These are phyloP conservation scores for Tachystola acroxantha DNA, from an alignment of 2,888 invertebrate genomes.

Conservation along the genomic window DNA sequence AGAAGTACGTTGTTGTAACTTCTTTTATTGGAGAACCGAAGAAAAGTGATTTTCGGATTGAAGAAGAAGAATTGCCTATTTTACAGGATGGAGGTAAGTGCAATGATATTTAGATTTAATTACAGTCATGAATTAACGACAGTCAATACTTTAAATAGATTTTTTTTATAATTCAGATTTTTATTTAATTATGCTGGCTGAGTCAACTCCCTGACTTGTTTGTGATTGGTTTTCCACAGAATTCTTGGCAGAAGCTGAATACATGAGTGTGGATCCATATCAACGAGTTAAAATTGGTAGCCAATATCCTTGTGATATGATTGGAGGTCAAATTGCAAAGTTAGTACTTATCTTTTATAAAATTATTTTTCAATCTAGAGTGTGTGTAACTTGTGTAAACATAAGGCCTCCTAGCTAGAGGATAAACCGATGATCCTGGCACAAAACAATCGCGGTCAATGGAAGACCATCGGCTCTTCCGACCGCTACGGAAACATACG, in stretches of 20 bases:
- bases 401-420: too few species aligned
- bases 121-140: too few species aligned
- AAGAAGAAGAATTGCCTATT: constrained; percentile 79
- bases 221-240: constrained; percentile 64
- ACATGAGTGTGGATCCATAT: constrained; percentile 85
- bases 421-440: too few species aligned
- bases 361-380: too few species aligned
- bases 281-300: constrained; percentile 57
- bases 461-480: too few species aligned
- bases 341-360: constrained; percentile 36
- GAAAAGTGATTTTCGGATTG: constrained; percentile 76
- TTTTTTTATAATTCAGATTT: too few species aligned
- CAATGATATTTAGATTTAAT: not conserved
- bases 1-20: constrained; percentile 76
- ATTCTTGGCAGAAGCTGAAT: constrained; percentile 81
- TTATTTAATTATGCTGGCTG: too few species aligned
- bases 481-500: too few species aligned
- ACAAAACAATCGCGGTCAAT: too few species aligned
- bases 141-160: too few species aligned
- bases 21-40: constrained; percentile 81
- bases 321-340: constrained; percentile 84
- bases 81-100: constrained; percentile 80
- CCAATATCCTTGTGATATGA: constrained; percentile 75
- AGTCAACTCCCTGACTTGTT: too few species aligned
- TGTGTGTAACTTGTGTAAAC: too few species aligned